Evolutionary conservation across 53 echinoderm and acorn worm genomes (phyloP), one percentile per base, ranked within the genome.

Genomic region (Paracentrotus lividus): DNA sequence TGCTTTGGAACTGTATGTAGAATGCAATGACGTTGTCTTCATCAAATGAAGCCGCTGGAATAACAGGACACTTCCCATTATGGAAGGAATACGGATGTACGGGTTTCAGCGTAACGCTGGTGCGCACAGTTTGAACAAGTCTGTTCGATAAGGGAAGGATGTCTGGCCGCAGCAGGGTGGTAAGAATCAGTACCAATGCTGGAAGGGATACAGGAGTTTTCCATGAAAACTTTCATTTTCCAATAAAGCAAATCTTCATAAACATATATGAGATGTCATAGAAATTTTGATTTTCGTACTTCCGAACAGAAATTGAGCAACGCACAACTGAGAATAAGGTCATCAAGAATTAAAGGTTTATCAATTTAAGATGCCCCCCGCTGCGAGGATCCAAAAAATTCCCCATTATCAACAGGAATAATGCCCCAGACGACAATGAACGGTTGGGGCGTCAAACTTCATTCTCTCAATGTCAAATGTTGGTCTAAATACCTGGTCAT

Each of bases 171-270:
- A 98, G 57, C 98, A 98, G 67, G 90, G 90, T 66, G 90, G 66
- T 26, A 89, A n/a, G n/a, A 29, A n/a, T 89, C 90, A 24, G 65
- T 55, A 21, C 65, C 89, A 20, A 76, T 88, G 23, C 5, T 26
- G 13, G 23, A 52, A 14, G 93, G 26, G 20, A 42, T 43, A 86
- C 98, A 98, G 53, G 96, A 92, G 5, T 90, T 43, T 45, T 86
- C 44, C 94, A 98, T 93, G 49, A 77, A 61, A 42, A 9, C 49
- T 24, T 43, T 93, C 84, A 98, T 85, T 27, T 27, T 34, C 97
- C 96, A 31, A 98, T 98, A 54, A 97, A 97, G 76, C 96, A 97
- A n/a, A 36, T 68, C 86, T 18, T 81, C 88, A 42, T 59, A 20
- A 8, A 52, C 56, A 8, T 51, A 13, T 26, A 34, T 55, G 66